Evolutionary conservation across 2,888 invertebrate genomes (phyloP), one percentile per base, ranked within the genome.

Genomic region (Lissonota sp.): DNA sequence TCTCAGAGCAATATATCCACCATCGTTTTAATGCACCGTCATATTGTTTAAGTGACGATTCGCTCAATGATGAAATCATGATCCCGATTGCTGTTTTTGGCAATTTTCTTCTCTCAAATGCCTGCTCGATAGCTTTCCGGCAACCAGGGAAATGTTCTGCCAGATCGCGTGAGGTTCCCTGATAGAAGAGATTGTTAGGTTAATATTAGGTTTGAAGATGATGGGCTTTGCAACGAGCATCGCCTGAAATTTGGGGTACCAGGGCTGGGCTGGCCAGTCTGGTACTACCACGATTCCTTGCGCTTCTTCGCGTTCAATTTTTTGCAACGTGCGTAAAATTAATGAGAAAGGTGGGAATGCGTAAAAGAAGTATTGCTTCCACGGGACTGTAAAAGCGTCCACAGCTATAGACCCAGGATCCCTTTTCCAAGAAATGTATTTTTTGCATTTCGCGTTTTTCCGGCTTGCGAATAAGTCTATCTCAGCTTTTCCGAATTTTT

Each of bases 91-190:
- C 75, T 1, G 7, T 12, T 58, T 4, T 12, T 66, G 86, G 85
- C 8, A 80, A 71, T 6, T 66, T 60, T 57, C 74, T 79, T 63
- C 64, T 44, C 60, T 72, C 51, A 6, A 86, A 79, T 0, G 83
- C 85, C 46, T 83, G 69, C 78, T 80, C 5, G 84, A 88, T 83
- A 87, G 79, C 57, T 62, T 53, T 26, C 84, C 85, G 44, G 55
- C 73, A 5, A 79, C 44, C 74, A 73, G 69, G 58, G 63, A 39
- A 39, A 74, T 58, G 26, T 67, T 79, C 14, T 16, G 40, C 46
- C 69, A 74, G 7, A 63, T 51, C 39, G 82, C 84, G 81, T 87
- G 87, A 82, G 81, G 67, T 80, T 83, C 77, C 63, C 86, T 86
- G 77, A 73, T 67, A 76, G 74, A 55, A 73, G 83, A 85, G 40